phyloP scores from a whole-genome alignment of 2,797 vertebrate genomes.

The Siniperca scherzeri region DNA sequence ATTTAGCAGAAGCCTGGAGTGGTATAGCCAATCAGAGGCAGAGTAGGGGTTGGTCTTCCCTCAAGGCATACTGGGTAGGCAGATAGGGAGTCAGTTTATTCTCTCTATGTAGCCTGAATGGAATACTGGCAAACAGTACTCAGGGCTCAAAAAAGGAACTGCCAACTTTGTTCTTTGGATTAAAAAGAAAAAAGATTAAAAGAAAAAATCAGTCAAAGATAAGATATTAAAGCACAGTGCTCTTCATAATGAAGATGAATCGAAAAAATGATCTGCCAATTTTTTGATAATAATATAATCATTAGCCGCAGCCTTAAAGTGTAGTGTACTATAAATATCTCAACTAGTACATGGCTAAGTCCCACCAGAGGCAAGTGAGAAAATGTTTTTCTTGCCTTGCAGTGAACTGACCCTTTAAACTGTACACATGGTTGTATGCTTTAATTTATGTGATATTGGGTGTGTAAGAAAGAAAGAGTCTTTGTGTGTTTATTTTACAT shows the following conservation, averaged over 20 bases:
- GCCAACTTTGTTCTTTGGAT: neutral
- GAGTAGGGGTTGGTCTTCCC: neutral
- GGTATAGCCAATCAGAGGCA: neutral
- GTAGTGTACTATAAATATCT: neutral
- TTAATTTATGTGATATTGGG: neutral
- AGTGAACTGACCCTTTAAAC: constrained; percentile 2
- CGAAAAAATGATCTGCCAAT: neutral
- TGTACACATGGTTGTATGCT: neutral
- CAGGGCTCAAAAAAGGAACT: too few species aligned
- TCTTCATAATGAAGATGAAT: too few species aligned
- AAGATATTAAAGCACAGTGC: neutral
- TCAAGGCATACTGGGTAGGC: too few species aligned
- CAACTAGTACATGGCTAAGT: neutral
- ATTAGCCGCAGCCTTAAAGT: neutral
- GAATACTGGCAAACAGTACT: too few species aligned
- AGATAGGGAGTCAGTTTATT: too few species aligned
- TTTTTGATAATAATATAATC: neutral
- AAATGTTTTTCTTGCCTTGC: neutral
- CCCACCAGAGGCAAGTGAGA: neutral
- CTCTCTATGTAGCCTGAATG: neutral
- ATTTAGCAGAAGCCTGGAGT: neutral
- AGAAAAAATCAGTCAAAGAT: neutral
- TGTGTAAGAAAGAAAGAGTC: neutral
- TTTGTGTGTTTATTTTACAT: constrained; percentile 3
- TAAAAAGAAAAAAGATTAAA: neutral